Evolutionary conservation across 2,888 invertebrate species (phyloP).

Genomic region (Ashinkailepas kermadecensis): DNA sequence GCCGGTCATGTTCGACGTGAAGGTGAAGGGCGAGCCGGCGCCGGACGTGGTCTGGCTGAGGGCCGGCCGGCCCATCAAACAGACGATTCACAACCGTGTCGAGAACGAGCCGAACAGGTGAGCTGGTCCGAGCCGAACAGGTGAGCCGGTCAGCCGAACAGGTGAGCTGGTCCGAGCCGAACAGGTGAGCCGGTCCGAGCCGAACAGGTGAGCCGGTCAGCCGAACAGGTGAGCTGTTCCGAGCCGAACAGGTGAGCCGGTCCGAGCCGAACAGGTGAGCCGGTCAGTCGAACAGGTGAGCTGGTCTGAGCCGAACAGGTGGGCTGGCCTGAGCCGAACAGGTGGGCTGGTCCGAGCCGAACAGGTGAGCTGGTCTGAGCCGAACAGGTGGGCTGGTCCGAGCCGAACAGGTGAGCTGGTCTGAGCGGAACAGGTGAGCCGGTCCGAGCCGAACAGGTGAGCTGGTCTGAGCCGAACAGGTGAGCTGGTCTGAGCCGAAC

Average conservation of each 20-base stretch:
- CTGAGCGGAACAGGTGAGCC: too few species aligned
- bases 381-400: too few species aligned
- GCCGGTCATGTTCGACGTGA: constrained; percentile 78
- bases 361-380: constrained; percentile 42
- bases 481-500: too few species aligned
- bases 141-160: too few species aligned
- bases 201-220: too few species aligned
- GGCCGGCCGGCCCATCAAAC: constrained; percentile 65
- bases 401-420: too few species aligned
- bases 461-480: too few species aligned
- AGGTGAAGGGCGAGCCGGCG: constrained; percentile 82
- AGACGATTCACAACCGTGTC: constrained; percentile 56
- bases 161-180: background rate
- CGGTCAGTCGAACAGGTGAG: background rate
- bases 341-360: constrained; percentile 52
- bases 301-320: background rate
- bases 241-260: constrained; percentile 56
- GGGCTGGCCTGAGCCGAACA: constrained; percentile 56
- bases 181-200: too few species aligned
- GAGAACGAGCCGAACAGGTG: constrained; percentile 67
- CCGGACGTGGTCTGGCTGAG: constrained; percentile 82
- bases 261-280: background rate
- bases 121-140: background rate
- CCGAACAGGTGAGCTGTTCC: constrained; percentile 45
- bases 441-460: too few species aligned